Base-by-base conservation (phyloP, 2,888 invertebrate genomes). In the Agrotis ipsilon region DNA sequence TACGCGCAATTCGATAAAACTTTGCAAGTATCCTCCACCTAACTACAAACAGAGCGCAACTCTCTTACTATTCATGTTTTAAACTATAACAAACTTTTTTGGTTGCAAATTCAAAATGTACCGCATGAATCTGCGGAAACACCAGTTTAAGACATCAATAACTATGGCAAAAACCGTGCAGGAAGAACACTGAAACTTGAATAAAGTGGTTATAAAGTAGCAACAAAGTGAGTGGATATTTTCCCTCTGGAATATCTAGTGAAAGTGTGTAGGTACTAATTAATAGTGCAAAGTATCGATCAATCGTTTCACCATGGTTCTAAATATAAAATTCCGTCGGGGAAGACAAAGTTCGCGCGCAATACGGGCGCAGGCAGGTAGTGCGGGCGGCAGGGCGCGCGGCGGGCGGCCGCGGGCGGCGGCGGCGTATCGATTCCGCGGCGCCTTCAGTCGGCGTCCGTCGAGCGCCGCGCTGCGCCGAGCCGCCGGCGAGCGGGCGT, bases 321-420 rank as follows among this genome's bases (percentile, higher is more conserved):
- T 96, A 95, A 96, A 96, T 96, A 96, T 96, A 96, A 96, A 96
- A 95, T 95, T 94, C 93, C 92, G 93, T 93, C 90, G 93, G 94
- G 94, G 92, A 95, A 95, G 95, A 95, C 95, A 94, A 96, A 96
- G 95, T 96, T 96, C 94, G 95, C 96, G 96, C 96, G 96, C 96
- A 95, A 94, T 94, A 94, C 93, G 94, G 94, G 93, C 93, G 93
- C 91, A 88, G 88, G 93, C 90, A 88, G 93, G 90, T 89, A 90
- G 89, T 87, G 91, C 89, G 92, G 90, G 89, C 85, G 89, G 89
- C 88, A 89, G 89, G 88, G 88, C 90, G 88, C 88, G 90, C 89
- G 91, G 88, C 89, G 89, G 91, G 90, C 86, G 92, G 91, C 90
- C 87, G 91, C 89, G 89, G 90, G 92, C 92, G 93, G 92, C 92